Conservation (phyloP, 92 coral and sea anemone species). For the Phenganax subtilis region DNA sequence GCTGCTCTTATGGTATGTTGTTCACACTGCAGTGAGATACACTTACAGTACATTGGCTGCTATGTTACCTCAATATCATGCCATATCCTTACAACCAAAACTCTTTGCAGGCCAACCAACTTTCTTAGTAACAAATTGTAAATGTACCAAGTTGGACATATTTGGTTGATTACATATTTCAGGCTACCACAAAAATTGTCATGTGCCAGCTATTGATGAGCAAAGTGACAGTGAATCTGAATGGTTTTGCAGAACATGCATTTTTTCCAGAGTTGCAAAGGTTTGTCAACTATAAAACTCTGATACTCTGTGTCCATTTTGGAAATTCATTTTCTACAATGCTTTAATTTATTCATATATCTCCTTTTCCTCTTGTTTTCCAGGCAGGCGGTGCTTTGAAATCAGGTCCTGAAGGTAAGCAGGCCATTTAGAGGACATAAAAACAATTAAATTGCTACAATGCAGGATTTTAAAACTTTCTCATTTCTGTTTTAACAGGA, state of each 20-base stretch:
- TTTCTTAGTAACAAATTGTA: not conserved
- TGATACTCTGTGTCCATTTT: not conserved
- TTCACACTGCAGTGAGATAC: not conserved
- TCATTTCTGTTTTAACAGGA: not conserved
- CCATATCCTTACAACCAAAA: too few relatives aligned
- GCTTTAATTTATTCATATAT: not conserved
- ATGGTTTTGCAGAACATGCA: constrained; percentile 27
- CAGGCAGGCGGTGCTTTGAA: constrained; percentile 39
- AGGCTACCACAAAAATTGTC: constrained; percentile 30
- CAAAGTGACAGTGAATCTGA: constrained; percentile 6
- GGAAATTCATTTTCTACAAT: not conserved
- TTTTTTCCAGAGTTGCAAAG: constrained; percentile 29
- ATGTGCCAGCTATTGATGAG: constrained; percentile 24
- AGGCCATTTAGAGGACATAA: not conserved
- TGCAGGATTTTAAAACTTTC: not conserved
- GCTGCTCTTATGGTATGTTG: constrained; percentile 26
- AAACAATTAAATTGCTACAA: not conserved
- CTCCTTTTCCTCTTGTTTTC: not conserved
- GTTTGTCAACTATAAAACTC: not conserved
- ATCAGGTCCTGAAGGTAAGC: constrained; percentile 23
- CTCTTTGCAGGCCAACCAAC: too few relatives aligned
- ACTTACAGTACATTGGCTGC: not conserved
- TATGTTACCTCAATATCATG: too few relatives aligned
- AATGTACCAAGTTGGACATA: not conserved
- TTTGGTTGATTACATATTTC: not conserved